Evolutionary conservation across 2,888 invertebrate genomes (phyloP).

Genomic region (Ectemnius continuus): DNA sequence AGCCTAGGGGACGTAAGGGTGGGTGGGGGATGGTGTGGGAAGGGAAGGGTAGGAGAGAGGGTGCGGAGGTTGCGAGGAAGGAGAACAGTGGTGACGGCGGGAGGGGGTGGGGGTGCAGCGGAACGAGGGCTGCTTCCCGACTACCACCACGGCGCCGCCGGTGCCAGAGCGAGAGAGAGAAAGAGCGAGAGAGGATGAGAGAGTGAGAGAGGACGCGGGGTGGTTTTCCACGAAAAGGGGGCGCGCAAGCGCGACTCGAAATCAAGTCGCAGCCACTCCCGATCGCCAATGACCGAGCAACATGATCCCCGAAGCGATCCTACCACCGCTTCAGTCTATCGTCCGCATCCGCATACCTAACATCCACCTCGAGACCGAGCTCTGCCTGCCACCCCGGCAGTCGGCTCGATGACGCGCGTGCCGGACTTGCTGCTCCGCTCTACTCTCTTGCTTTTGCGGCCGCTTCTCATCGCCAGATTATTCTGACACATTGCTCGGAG

Average conservation of each 20-base stretch:
- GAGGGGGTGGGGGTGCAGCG: slow-evolving; percentile 31
- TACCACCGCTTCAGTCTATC: slow-evolving; percentile 73
- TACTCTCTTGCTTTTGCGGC: too few species aligned
- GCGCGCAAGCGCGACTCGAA: slow-evolving; percentile 54
- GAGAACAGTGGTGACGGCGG: slow-evolving; percentile 43
- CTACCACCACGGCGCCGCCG: background rate
- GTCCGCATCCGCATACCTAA: slow-evolving; percentile 74
- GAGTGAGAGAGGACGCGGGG: slow-evolving; percentile 36
- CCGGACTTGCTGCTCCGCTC: too few species aligned
- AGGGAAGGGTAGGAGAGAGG: background rate
- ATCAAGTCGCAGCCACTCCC: slow-evolving; percentile 63
- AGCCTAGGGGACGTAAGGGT: too few species aligned
- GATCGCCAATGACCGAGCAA: slow-evolving; percentile 65
- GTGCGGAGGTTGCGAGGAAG: slow-evolving; percentile 38
- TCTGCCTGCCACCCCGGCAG: slow-evolving; percentile 22
- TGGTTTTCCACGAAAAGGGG: slow-evolving; percentile 50
- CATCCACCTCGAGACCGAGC: slow-evolving; percentile 63
- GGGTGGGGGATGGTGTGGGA: too few species aligned
- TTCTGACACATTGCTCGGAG: too few species aligned
- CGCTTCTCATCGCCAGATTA: too few species aligned
- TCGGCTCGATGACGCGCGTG: slow-evolving; percentile 1
- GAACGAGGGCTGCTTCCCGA: slow-evolving; percentile 2
- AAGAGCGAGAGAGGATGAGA: too few species aligned
- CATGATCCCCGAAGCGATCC: slow-evolving; percentile 64
- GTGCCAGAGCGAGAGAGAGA: too few species aligned